Conservation (phyloP, 2,113 vertebrate species). For the Colistium nudipinnis region DNA sequence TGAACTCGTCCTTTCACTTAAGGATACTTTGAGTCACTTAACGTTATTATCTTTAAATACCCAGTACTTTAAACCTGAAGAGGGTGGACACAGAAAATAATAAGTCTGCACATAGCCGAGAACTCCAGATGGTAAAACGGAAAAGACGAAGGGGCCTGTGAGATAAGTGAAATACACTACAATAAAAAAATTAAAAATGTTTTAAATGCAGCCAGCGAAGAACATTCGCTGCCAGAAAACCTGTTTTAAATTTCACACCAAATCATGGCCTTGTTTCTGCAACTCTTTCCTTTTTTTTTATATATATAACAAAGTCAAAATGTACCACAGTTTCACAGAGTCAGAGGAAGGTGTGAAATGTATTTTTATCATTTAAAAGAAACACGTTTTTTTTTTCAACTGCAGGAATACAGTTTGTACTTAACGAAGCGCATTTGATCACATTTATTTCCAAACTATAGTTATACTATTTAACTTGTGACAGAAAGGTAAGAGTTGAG, state of each 20-base stretch:
- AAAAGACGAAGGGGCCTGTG: slow-evolving; percentile 1
- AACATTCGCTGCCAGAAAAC: not conserved
- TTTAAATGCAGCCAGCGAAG: not conserved
- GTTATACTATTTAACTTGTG: too few species aligned
- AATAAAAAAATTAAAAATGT: not conserved
- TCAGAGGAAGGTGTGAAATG: too few species aligned
- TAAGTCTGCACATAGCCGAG: not conserved
- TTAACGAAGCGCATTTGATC: not conserved
- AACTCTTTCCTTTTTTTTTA: too few species aligned
- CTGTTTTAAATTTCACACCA: not conserved
- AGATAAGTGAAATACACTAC: not conserved
- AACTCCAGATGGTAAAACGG: slow-evolving; percentile 6
- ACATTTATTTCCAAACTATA: not conserved
- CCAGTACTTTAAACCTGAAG: slow-evolving; percentile 94
- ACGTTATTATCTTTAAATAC: slow-evolving; percentile 95
- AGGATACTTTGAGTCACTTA: slow-evolving; percentile 86
- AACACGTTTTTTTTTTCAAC: not conserved
- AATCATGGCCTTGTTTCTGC: slow-evolving; percentile 14
- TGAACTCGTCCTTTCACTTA: slow-evolving; percentile 38
- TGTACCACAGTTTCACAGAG: too few species aligned
- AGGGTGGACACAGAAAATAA: slow-evolving; percentile 34
- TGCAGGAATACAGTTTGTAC: not conserved
- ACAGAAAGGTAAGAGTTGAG: too few species aligned
- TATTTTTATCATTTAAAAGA: not conserved
- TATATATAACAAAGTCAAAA: too few species aligned